Conservation (phyloP, 2,888 invertebrate species). For the Ellobium chinense region DNA sequence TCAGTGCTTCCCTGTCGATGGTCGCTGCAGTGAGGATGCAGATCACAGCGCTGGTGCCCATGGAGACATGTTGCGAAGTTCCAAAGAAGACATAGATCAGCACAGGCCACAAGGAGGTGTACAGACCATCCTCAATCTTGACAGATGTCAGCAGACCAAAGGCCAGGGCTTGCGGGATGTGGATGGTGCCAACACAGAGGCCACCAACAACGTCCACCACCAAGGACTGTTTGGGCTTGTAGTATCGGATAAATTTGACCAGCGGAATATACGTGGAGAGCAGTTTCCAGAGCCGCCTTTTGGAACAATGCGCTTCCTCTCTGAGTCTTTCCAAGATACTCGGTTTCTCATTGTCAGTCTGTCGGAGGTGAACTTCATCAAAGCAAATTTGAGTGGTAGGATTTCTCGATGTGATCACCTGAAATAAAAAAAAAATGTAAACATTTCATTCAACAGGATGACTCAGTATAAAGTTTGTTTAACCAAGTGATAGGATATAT, state of each 20-base stretch:
- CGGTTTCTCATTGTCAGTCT: conserved; percentile 19
- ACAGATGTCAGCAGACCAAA: conserved; percentile 70
- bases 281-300: conserved; percentile 62
- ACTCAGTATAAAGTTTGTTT: too few species aligned
- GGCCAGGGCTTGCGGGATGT: conserved; percentile 75
- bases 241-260: conserved; percentile 65
- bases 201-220: conserved; percentile 73
- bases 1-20: conserved; percentile 51
- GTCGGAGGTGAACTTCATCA: conserved; percentile 65
- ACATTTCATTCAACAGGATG: too few species aligned
- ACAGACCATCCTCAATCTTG: conserved; percentile 71
- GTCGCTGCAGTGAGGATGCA: conserved; percentile 71
- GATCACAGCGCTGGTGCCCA: conserved; percentile 74
- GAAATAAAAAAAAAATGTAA: not conserved
- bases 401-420: conserved; percentile 1
- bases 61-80: conserved; percentile 71
- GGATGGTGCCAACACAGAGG: conserved; percentile 73
- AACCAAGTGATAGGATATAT: too few species aligned
- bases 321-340: conserved; percentile 49
- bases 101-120: conserved; percentile 72
- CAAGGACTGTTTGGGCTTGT: conserved; percentile 67
- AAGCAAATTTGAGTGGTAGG: conserved; percentile 58
- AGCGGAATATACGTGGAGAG: conserved; percentile 65
- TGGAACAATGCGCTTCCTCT: conserved; percentile 60
- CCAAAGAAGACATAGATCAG: conserved; percentile 73